Percentiles rank a stretch among this genome's conserved stretches.
Conservation (phyloP, 2,113 vertebrate species). For the Chaenocephalus aceratus region DNA sequence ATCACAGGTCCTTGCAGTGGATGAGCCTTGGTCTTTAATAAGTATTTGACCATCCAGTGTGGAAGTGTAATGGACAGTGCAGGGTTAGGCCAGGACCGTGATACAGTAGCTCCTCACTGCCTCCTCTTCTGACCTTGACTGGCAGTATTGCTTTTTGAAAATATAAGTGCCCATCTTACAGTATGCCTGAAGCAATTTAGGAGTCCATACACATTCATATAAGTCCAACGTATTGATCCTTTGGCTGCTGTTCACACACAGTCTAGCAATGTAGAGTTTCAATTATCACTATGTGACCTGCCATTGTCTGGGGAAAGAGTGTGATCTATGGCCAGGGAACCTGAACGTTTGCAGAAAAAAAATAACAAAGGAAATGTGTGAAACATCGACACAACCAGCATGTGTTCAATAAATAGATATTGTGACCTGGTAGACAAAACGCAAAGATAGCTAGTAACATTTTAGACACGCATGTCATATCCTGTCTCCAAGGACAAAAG, state of each 20-base stretch:
- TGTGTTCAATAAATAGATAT: conserved; percentile 28
- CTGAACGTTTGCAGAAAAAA: conserved; percentile 46
- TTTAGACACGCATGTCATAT: conserved; percentile 14
- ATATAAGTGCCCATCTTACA: conserved; percentile 78
- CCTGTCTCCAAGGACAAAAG: not conserved
- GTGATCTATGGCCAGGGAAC: conserved; percentile 66
- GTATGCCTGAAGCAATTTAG: conserved; percentile 77
- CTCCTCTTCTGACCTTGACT: conserved; percentile 80
- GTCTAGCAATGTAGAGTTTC: conserved; percentile 73
- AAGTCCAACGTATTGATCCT: conserved; percentile 77
- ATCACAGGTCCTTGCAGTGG: conserved; percentile 79
- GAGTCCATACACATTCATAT: conserved; percentile 78
- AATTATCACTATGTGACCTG: conserved; percentile 75
- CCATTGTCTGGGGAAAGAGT: conserved; percentile 70
- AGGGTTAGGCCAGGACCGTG: conserved; percentile 58
- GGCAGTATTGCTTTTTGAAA: conserved; percentile 79
- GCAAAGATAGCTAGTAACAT: conserved; percentile 7
- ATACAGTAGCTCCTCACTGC: conserved; percentile 58
- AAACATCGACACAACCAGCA: conserved; percentile 27
- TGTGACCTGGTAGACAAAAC: conserved; percentile 45
- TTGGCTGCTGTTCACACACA: conserved; percentile 73
- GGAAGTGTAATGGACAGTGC: conserved; percentile 74
- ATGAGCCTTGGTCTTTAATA: conserved; percentile 80
- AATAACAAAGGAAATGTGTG: conserved; percentile 10
- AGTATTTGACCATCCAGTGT: conserved; percentile 66